Base-by-base conservation (phyloP, 2,797 vertebrate species). In the Mastacembelus armatus region DNA sequence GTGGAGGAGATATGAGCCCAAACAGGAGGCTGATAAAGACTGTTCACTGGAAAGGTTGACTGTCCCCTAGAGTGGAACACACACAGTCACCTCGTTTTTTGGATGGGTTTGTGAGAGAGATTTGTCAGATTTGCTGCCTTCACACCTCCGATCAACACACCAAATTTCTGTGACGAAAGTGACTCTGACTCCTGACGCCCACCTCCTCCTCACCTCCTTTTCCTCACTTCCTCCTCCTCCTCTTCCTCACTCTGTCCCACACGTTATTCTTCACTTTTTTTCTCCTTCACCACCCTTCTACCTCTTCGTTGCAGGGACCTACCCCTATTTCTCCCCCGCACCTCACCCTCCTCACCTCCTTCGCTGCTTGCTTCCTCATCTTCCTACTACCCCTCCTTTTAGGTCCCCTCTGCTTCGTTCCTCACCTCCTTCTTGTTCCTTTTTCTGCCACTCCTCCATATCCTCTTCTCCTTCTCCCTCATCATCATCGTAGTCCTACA, bases 121-220 rank as follows among this genome's bases (percentile, higher is more conserved):
- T 88, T 86, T 83, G 86, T 88, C 84, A 77, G 84, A 71, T 84
- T 81, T 74, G 74, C 65, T 50, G 71, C 56, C 21, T 88, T 87
- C 86, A 81, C 87, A 87, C 86, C 79, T 89, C 80, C 50, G 52
- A 86, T 85, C 83, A 83, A 74, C 79, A 52, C 40, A 18, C 74
- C 49, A 69, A 69, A 77, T 75, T 45, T 78, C 43, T 50, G 71
- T 85, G 87, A 88, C 19, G 65, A 83, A 87, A 90, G 79, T 69
- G 72, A 89, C 76, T 81, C 69, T 80, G 83, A 85, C 84, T 77
- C 80, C 75, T 55, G n/a, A 73, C 59, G 55, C 68, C 76, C 67
- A 51, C 69, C 71, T 73, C 71, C 66, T 78, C 71, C 35, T 64
- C 75, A 43, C 72, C 51, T 40, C 70, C 48, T 57, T 48, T 51